Evolutionary conservation across 2,888 invertebrate genomes (phyloP).

Genomic region (Ectemnius lituratus): DNA sequence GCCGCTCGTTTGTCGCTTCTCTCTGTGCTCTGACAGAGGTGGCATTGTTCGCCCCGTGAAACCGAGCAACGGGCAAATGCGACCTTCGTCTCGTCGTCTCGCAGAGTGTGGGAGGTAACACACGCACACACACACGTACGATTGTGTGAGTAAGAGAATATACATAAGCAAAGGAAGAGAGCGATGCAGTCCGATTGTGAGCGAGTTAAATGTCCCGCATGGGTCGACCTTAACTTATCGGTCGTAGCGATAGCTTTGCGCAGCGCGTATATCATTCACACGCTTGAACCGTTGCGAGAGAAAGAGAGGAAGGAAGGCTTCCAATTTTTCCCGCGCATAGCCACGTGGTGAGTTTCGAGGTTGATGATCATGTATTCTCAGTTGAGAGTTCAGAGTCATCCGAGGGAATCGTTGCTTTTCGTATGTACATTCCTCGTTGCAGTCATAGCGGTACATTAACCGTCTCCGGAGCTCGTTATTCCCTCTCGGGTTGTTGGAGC

Average conservation of each 20-base stretch:
- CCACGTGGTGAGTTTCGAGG: neutral
- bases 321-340: no score
- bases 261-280: no score
- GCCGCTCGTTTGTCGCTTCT: neutral
- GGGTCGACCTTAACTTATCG: no score
- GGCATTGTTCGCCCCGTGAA: conserved; percentile 37
- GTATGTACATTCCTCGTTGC: conserved; percentile 9
- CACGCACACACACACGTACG: neutral
- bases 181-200: neutral
- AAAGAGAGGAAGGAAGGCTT: no score
- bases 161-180: neutral
- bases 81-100: conserved; percentile 29
- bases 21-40: conserved; percentile 14
- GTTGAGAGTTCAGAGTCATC: neutral
- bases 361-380: no score
- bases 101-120: conserved; percentile 11
- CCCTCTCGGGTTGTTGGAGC: conserved; percentile 12
- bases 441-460: conserved; percentile 70
- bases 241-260: no score
- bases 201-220: no score
- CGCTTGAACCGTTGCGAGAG: no score
- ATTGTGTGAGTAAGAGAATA: neutral
- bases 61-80: conserved; percentile 27
- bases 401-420: neutral
- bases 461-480: conserved; percentile 51